These are phyloP conservation scores for Macrosiphum euphorbiae DNA, from an alignment of 2,888 invertebrate genomes.

Conservation along the genomic window DNA sequence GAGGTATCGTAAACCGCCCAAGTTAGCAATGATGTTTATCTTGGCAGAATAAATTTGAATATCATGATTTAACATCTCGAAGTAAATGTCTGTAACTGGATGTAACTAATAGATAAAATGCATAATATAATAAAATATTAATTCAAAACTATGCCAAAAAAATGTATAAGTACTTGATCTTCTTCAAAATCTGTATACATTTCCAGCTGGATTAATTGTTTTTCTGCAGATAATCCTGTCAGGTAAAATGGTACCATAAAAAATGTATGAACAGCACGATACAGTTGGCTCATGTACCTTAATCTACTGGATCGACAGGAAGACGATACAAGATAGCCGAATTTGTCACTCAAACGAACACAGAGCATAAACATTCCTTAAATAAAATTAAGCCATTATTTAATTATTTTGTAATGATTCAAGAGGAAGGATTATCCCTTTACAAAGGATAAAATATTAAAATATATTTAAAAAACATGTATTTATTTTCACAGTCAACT, in stretches of 20 bases:
- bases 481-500: conserved; percentile 59
- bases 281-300: conserved; percentile 82
- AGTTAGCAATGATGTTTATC: conserved; percentile 87
- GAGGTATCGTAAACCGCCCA: conserved; percentile 88
- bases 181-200: conserved; percentile 89
- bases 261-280: conserved; percentile 80
- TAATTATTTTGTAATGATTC: neutral
- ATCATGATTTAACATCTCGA: conserved; percentile 85
- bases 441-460: neutral
- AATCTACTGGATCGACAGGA: conserved; percentile 89
- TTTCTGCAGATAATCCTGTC: conserved; percentile 84
- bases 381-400: neutral
- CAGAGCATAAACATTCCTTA: conserved; percentile 96
- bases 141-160: neutral
- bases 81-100: conserved; percentile 86
- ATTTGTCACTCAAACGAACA: conserved; percentile 83
- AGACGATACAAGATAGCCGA: conserved; percentile 79
- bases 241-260: conserved; percentile 83
- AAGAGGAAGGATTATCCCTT: too few species aligned
- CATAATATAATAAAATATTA: neutral
- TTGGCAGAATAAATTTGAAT: conserved; percentile 89
- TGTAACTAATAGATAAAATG: conserved; percentile 74
- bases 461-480: neutral
- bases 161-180: conserved; percentile 76
- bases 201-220: conserved; percentile 84